phyloP scores from a whole-genome alignment of 2,113 vertebrate genomes.

The Dicentrarchus labrax region DNA sequence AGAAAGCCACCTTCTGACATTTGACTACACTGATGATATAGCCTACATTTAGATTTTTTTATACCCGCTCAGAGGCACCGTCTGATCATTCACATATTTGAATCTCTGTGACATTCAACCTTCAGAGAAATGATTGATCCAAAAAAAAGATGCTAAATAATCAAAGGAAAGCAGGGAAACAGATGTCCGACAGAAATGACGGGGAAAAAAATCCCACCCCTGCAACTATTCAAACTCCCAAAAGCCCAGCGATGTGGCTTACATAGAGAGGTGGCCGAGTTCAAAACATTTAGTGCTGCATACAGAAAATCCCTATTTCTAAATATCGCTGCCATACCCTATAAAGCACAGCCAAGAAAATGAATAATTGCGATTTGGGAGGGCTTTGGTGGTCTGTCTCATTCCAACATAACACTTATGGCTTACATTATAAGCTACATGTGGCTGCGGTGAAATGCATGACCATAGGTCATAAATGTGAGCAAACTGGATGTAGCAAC shows the following conservation, averaged over 20 bases:
- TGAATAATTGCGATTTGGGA: constrained; percentile 63
- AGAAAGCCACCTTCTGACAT: constrained; percentile 27
- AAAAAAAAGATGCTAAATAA: constrained; percentile 8
- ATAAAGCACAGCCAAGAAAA: constrained; percentile 56
- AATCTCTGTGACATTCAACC: neutral
- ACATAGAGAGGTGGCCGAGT: constrained; percentile 55
- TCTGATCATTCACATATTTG: neutral
- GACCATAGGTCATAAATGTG: constrained; percentile 40
- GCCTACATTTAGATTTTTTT: neutral
- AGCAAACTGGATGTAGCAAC: constrained; percentile 32
- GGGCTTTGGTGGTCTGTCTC: constrained; percentile 61
- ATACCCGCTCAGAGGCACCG: neutral
- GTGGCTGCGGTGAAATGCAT: constrained; percentile 48
- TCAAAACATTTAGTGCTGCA: constrained; percentile 68
- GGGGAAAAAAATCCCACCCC: constrained; percentile 8
- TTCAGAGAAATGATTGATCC: constrained; percentile 4
- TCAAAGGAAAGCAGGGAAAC: constrained; percentile 32
- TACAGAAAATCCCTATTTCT: constrained; percentile 61
- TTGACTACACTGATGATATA: neutral
- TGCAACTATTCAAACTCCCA: constrained; percentile 34
- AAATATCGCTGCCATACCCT: constrained; percentile 54
- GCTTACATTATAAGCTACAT: constrained; percentile 67
- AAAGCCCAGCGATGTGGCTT: constrained; percentile 45
- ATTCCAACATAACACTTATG: constrained; percentile 68
- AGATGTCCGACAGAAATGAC: constrained; percentile 27